A percentile compares a stretch with the other conserved stretches of the same genome.
Evolutionary conservation across 2,797 vertebrate species (phyloP).

Genomic region (Platalea minor): DNA sequence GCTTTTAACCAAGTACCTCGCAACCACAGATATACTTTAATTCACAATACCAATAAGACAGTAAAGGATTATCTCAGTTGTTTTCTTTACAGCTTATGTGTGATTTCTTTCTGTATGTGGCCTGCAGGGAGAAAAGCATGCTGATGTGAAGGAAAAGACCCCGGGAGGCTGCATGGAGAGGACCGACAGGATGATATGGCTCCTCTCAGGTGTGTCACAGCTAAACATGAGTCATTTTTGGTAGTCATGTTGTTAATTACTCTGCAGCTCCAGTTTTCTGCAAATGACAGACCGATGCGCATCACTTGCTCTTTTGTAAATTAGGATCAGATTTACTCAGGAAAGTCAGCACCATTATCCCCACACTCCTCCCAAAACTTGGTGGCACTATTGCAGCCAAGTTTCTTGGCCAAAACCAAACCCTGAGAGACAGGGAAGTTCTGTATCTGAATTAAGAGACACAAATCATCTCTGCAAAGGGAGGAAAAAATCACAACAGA

Average conservation of each 20-base stretch:
- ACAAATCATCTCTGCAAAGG: not conserved
- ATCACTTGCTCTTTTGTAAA: not conserved
- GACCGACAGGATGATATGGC: accelerated
- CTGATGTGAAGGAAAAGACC: not conserved
- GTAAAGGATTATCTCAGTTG: not conserved
- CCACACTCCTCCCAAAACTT: not conserved
- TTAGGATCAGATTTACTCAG: not conserved
- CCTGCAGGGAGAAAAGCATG: not conserved
- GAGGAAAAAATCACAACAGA: not conserved
- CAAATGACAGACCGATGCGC: not conserved
- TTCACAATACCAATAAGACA: not conserved
- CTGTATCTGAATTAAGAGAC: not conserved
- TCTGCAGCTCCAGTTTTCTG: not conserved
- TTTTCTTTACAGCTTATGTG: not conserved
- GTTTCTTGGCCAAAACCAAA: not conserved
- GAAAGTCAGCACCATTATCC: not conserved
- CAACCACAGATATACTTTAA: not conserved
- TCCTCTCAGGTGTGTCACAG: not conserved
- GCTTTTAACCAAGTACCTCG: not conserved
- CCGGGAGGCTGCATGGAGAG: not conserved
- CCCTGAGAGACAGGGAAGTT: not conserved
- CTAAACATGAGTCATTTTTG: not conserved
- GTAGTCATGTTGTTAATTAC: not conserved
- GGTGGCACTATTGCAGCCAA: not conserved
- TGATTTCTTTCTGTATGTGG: not conserved